phyloP scores from a whole-genome alignment of 2,888 invertebrate species.

The Lasioglossum vierecki region DNA sequence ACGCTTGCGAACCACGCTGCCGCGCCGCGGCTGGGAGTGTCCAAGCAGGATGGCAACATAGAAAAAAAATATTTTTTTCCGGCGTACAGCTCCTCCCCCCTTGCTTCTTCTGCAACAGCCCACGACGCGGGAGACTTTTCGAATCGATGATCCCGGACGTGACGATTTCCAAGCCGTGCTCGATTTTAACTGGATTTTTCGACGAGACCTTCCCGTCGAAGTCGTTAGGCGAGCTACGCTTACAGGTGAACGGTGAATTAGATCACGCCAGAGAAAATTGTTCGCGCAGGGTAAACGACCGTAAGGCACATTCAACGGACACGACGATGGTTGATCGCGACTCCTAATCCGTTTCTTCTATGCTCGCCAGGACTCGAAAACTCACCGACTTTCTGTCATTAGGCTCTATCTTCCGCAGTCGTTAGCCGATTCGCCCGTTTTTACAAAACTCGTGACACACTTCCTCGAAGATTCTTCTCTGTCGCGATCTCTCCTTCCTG shows the following conservation, averaged over 20 bases:
- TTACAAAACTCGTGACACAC: constrained; percentile 35
- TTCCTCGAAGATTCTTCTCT: constrained; percentile 33
- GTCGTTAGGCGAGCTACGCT: background rate
- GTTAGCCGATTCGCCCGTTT: constrained; percentile 46
- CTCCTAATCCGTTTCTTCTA: constrained; percentile 19
- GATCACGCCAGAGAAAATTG: constrained; percentile 5
- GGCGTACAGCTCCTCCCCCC: background rate
- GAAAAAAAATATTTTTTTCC: constrained; percentile 12
- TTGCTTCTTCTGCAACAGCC: background rate
- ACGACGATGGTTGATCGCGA: constrained; percentile 17
- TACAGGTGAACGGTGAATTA: constrained; percentile 1
- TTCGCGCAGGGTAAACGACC: constrained; percentile 8
- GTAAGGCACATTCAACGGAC: background rate
- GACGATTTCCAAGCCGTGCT: background rate
- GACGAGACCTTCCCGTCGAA: background rate
- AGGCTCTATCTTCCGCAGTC: constrained; percentile 29
- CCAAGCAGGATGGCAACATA: constrained; percentile 16
- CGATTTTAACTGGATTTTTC: background rate
- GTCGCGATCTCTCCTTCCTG: constrained; percentile 21
- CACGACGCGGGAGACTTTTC: background rate
- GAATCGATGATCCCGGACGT: background rate
- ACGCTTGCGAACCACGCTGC: background rate
- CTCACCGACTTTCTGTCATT: constrained; percentile 20
- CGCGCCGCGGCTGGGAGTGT: constrained; percentile 5
- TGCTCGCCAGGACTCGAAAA: constrained; percentile 21